Base-by-base conservation (phyloP, 2,797 vertebrate genomes). In the Anguilla anguilla region DNA sequence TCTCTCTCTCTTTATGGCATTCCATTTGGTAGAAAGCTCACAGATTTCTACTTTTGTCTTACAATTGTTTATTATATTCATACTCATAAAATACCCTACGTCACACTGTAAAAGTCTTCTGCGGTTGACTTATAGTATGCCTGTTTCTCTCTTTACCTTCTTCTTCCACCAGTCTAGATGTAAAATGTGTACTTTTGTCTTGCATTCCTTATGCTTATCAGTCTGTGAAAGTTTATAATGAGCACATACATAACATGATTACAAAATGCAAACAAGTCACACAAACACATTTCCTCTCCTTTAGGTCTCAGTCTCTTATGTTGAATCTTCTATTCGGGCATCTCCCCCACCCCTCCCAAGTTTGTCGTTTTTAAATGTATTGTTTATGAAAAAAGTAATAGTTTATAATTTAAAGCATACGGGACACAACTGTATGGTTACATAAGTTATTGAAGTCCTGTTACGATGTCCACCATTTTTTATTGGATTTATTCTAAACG, bases 1-100 rank as follows among this genome's bases (percentile, higher is more conserved):
- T 25, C 64, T 67, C 64, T 67, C 64, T 69, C 64, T 67, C 94
- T 93, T 93, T 95, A 95, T 96, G 95, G 96, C 96, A 97, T 97
- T 98, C 98, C 97, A 98, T 98, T 97, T 97, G 96, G 96, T 97
- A 96, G 95, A 96, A 97, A 97, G 97, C 97, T 98, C 96, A 97
- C 96, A 97, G 97, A 97, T 97, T 97, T 96, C 96, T 97, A 97
- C 97, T 96, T 97, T 97, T 96, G 95, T 95, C 96, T 95, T 96
- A 96, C 94, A 94, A 96, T 96, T 97, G 96, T 97, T 97, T 97
- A 96, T 97, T 97, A 97, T 96, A 96, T 95, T 96, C 96, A 97
- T 96, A 93, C 95, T 96, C 95, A 97, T 90, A 92, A 92, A 94
- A 91, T 88, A 90, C 90, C 92, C 88, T 89, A 77, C 88, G 89